Base-by-base conservation (phyloP, 35 echinoderm and acorn worm genomes). In the Ophiothrix spiculata region DNA sequence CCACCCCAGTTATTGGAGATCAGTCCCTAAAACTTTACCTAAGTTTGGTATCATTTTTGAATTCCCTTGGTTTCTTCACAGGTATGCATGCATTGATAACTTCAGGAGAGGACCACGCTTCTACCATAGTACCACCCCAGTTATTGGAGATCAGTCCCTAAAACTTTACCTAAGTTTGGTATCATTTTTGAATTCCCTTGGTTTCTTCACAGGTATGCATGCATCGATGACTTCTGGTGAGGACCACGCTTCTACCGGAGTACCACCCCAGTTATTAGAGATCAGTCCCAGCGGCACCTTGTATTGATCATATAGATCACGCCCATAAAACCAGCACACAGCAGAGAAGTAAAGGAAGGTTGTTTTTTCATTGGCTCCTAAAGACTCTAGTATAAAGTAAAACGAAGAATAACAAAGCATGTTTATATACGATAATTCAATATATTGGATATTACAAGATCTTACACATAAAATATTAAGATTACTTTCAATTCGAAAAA, bases 1-100 rank as follows among this genome's bases (percentile, higher is more conserved):
- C 91, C 91, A 75, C 95, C 95, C 95, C 95, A 97, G 76, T 88
- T 93, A 21, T 75, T 86, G 23, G 91, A 93, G 54, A 97, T 97
- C 36, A 97, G 45, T 14, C 95, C 95, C n/a, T n/a, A n/a, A n/a
- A n/a, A n/a, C n/a, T n/a, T n/a, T n/a, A n/a, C n/a, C n/a, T n/a
- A n/a, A n/a, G n/a, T n/a, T n/a, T n/a, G n/a, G n/a, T n/a, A n/a
- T n/a, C n/a, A n/a, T n/a, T n/a, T n/a, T n/a, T n/a, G n/a, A n/a
- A n/a, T n/a, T n/a, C n/a, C n/a, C n/a, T n/a, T n/a, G n/a, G n/a
- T n/a, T n/a, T n/a, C n/a, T n/a, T n/a, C 33, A 4, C 31, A 23
- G 35, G 13, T 33, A 19, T 86, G 39, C 83, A 97, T 15, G 6
- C 16, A 0, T 38, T 38, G 4, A 88, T 25, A 1, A 93, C 95